Evolutionary conservation across 37 sponge, comb jelly and placozoan species (phyloP).

Genomic region (Halisarca cf. caerulea): DNA sequence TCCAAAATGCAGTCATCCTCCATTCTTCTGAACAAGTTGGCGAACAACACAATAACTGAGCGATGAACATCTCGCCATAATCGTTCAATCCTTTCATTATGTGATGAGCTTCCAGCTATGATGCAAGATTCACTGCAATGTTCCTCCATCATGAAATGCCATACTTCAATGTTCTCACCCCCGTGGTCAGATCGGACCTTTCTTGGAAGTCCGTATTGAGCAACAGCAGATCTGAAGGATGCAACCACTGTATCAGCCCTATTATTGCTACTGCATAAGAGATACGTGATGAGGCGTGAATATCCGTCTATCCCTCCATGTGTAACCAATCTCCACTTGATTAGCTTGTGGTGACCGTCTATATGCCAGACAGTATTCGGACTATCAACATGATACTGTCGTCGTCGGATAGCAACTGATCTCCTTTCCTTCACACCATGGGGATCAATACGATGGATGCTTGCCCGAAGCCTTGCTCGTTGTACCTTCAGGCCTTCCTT

Average conservation of each 20-base stretch:
- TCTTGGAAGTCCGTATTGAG: constrained; percentile 49
- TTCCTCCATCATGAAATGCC: constrained; percentile 51
- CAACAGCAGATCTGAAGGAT: constrained; percentile 24
- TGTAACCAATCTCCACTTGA: constrained; percentile 57
- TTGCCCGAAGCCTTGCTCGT: constrained; percentile 15
- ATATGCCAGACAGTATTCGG: constrained; percentile 66
- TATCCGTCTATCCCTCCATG: constrained; percentile 68
- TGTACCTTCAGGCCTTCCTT: constrained; percentile 25
- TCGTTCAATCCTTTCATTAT: constrained; percentile 55
- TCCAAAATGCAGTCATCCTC: constrained; percentile 17
- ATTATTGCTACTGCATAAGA: constrained; percentile 35
- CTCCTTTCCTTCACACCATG: neutral
- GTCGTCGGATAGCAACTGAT: neutral
- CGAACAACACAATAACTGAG: constrained; percentile 22
- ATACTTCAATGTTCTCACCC: constrained; percentile 53
- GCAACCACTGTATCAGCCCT: constrained; percentile 35
- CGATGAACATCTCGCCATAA: constrained; percentile 47
- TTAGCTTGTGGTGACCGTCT: constrained; percentile 52
- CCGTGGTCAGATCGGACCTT: constrained; percentile 56
- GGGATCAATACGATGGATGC: constrained; percentile 35
- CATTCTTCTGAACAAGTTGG: constrained; percentile 5
- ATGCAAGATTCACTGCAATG: constrained; percentile 28
- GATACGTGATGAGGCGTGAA: constrained; percentile 44
- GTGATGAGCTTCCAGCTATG: constrained; percentile 53
- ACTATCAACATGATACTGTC: constrained; percentile 35